These are phyloP conservation scores for Heliothis subflexa DNA, from an alignment of 1,140 invertebrate genomes.

Conservation along the genomic window DNA sequence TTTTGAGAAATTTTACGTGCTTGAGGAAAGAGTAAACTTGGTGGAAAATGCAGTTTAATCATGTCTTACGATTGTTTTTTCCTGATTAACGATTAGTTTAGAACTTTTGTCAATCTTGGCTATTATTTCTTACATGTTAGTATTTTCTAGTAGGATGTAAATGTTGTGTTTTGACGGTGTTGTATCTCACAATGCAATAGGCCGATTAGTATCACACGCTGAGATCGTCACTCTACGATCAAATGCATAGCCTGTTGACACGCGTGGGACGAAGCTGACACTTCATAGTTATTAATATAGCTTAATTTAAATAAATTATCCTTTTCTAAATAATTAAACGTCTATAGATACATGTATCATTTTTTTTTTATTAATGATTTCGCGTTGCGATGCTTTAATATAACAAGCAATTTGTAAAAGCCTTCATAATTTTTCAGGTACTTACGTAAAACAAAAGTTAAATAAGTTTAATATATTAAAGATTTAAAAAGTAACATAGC, in stretches of 20 bases:
- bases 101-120: too few relatives aligned
- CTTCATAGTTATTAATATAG: conserved; percentile 5
- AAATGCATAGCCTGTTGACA: conserved; percentile 24
- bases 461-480: background rate
- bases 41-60: background rate
- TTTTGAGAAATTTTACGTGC: background rate
- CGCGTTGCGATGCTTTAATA: background rate
- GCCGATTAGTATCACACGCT: conserved; percentile 51
- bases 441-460: background rate
- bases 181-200: conserved; percentile 36
- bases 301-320: conserved; percentile 12
- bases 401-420: too few relatives aligned
- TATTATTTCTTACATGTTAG: background rate
- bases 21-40: background rate
- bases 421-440: too few relatives aligned
- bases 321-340: conserved; percentile 9
- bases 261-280: background rate
- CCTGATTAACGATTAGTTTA: too few relatives aligned
- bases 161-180: conserved; percentile 4
- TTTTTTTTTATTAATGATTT: background rate
- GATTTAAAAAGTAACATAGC: conserved; percentile 5
- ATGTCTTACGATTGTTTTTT: background rate
- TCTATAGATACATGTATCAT: background rate
- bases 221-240: conserved; percentile 40
- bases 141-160: conserved; percentile 34